These are phyloP conservation scores for Catostylus mosaicus DNA, from an alignment of 30 jellyfish, hydroid and myxozoan genomes.

Conservation along the genomic window DNA sequence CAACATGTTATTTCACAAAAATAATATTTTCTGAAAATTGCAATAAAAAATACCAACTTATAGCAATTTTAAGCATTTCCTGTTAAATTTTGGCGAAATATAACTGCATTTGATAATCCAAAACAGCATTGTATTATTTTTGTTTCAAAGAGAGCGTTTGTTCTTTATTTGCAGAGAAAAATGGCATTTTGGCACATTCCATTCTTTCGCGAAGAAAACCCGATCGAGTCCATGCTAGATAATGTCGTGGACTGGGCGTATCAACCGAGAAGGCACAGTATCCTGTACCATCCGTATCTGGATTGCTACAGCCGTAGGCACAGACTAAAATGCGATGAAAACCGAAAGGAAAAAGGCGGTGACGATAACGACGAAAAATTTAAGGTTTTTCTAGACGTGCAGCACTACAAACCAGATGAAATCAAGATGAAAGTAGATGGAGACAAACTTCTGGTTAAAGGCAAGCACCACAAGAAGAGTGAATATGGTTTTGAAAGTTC, in stretches of 20 bases:
- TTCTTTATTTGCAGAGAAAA: no score
- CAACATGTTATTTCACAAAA: no score
- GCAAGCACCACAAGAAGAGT: conserved; percentile 66
- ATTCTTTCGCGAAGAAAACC: conserved; percentile 1
- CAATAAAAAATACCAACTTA: no score
- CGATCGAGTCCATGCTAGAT: neutral
- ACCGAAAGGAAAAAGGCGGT: neutral
- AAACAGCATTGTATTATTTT: no score
- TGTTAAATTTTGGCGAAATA: no score
- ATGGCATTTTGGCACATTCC: conserved; percentile 36
- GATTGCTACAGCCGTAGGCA: neutral
- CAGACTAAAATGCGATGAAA: neutral
- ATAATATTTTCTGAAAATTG: no score
- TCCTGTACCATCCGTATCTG: neutral
- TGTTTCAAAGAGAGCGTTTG: no score
- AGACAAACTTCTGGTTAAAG: conserved; percentile 41
- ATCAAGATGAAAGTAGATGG: conserved; percentile 28
- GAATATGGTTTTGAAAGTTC: conserved; percentile 71
- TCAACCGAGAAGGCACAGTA: neutral
- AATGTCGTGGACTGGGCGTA: neutral
- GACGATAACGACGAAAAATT: neutral
- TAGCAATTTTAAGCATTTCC: no score
- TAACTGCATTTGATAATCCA: no score
- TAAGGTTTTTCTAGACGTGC: neutral
- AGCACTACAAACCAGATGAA: conserved; percentile 4